Evolutionary conservation across 2,113 vertebrate genomes (phyloP).

Genomic region (Grallaria varia): DNA sequence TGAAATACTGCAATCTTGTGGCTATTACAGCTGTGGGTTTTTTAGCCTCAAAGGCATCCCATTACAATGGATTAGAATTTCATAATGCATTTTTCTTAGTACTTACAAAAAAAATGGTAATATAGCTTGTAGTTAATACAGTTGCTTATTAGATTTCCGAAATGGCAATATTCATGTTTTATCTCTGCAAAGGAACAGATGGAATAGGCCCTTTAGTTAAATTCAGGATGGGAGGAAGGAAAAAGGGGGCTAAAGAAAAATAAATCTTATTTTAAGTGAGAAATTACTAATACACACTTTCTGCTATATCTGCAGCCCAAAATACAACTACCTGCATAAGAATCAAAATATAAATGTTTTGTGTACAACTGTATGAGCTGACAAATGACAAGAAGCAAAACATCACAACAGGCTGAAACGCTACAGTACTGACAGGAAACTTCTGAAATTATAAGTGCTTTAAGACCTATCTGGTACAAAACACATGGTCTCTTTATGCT

Average conservation of each 20-base stretch:
- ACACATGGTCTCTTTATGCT: not conserved
- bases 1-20: constrained; percentile 24
- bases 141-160: not conserved
- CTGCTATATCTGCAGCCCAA: not conserved
- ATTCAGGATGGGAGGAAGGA: not conserved
- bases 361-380: not conserved
- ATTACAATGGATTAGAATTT: constrained; percentile 25
- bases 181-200: not conserved
- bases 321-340: not conserved
- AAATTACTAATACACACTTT: not conserved
- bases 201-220: not conserved
- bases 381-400: not conserved
- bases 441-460: not conserved
- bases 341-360: not conserved
- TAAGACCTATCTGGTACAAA: not conserved
- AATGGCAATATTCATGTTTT: not conserved
- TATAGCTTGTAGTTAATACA: not conserved
- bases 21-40: not conserved
- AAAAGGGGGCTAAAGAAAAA: not conserved
- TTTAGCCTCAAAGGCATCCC: constrained; percentile 12
- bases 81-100: constrained; percentile 20
- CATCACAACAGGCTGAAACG: not conserved
- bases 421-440: not conserved
- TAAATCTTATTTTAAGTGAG: not conserved
- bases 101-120: not conserved